Evolutionary conservation across 92 coral and sea anemone genomes (phyloP).

Genomic region (Nematostella vectensis): DNA sequence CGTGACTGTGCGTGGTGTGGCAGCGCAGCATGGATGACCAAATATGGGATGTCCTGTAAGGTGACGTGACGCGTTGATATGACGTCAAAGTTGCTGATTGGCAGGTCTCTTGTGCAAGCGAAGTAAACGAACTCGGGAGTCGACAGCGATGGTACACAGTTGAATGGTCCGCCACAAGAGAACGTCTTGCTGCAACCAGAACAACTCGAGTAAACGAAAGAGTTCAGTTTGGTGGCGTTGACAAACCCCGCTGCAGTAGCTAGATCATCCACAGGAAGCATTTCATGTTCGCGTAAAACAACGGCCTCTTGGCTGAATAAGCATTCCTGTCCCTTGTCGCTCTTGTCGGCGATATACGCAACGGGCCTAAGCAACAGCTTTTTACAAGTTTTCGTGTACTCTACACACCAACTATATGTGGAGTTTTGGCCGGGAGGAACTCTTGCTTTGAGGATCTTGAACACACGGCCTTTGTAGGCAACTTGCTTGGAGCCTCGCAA

Average conservation of each 20-base stretch:
- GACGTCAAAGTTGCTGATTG: slow-evolving; percentile 34
- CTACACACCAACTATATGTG: slow-evolving; percentile 25
- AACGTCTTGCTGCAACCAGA: slow-evolving; percentile 6
- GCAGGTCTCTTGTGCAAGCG: slow-evolving; percentile 15
- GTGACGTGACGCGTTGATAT: slow-evolving; percentile 8
- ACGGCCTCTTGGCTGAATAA: neutral
- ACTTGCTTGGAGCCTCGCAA: slow-evolving; percentile 16
- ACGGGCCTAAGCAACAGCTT: slow-evolving; percentile 22
- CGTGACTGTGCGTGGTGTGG: slow-evolving; percentile 29
- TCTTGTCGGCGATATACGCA: slow-evolving; percentile 28
- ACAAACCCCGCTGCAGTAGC: slow-evolving; percentile 29
- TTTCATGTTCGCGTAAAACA: slow-evolving; percentile 1
- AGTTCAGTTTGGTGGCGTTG: slow-evolving; percentile 12
- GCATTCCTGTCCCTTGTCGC: neutral
- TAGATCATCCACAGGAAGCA: slow-evolving; percentile 1
- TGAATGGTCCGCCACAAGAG: slow-evolving; percentile 32
- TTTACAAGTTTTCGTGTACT: slow-evolving; percentile 28
- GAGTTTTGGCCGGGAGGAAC: slow-evolving; percentile 27
- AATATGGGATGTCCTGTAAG: slow-evolving; percentile 10
- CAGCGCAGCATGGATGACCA: slow-evolving; percentile 32
- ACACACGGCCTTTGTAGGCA: slow-evolving; percentile 29
- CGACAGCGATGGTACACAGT: slow-evolving; percentile 8
- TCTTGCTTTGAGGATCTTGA: slow-evolving; percentile 28
- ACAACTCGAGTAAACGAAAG: slow-evolving; percentile 38
- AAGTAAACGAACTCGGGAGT: slow-evolving; percentile 5